Percentiles rank a stretch among this genome's conserved stretches.
Evolutionary conservation across 2,797 vertebrate species (phyloP).

Genomic region (Betta splendens): DNA sequence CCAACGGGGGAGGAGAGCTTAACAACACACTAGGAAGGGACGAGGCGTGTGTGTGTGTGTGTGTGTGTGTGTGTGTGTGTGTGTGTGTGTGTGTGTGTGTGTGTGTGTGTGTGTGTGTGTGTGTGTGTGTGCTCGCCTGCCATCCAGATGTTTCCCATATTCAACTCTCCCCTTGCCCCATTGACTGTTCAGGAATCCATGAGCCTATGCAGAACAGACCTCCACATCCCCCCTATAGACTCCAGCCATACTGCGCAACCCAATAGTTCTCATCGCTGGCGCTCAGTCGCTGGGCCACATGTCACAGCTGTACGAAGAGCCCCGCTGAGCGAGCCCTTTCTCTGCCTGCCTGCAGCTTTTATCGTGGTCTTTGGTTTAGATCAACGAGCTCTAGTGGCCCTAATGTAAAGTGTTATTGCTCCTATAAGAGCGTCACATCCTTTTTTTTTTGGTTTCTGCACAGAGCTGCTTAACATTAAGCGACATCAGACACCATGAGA

Average conservation of each 20-base stretch:
- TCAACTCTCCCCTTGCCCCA: slow-evolving; percentile 54
- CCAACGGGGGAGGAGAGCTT: slow-evolving; percentile 48
- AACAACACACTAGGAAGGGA: slow-evolving; percentile 19
- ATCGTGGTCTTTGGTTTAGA: slow-evolving; percentile 16
- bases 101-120: slow-evolving; percentile 1
- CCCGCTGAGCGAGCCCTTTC: slow-evolving; percentile 20
- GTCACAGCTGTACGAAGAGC: slow-evolving; percentile 45
- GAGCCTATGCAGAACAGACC: slow-evolving; percentile 71
- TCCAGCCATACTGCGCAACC: slow-evolving; percentile 31
- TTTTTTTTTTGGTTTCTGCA: too few relatives aligned
- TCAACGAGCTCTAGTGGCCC: neutral
- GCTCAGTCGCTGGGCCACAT: slow-evolving; percentile 42
- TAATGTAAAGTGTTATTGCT: too few relatives aligned
- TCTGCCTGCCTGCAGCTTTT: slow-evolving; percentile 8
- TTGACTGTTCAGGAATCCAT: slow-evolving; percentile 70
- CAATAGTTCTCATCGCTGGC: slow-evolving; percentile 39
- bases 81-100: slow-evolving; percentile 1
- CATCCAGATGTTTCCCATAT: slow-evolving; percentile 80
- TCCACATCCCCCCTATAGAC: slow-evolving; percentile 38
- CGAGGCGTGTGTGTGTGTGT: neutral
- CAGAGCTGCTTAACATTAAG: too few relatives aligned
- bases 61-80: slow-evolving; percentile 3
- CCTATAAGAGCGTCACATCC: too few relatives aligned
- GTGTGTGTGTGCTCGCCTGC: slow-evolving; percentile 15
- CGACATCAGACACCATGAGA: neutral